These are phyloP conservation scores for Cepphus grylle DNA, from an alignment of 2,113 vertebrate genomes.

Conservation along the genomic window DNA sequence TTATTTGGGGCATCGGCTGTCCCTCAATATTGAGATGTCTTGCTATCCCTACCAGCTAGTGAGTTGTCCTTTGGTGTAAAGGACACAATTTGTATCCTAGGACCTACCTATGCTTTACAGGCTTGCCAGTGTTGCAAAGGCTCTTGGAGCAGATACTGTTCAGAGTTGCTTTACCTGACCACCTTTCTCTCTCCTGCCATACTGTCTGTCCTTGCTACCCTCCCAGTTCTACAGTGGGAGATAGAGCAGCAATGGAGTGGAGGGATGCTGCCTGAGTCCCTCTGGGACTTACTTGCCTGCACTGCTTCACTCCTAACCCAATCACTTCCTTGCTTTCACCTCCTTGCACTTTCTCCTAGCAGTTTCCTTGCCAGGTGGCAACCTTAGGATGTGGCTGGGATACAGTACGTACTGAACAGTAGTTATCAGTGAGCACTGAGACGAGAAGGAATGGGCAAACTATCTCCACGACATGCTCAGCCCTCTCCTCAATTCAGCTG, in stretches of 20 bases:
- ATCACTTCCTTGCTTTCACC: background rate
- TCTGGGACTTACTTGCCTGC: background rate
- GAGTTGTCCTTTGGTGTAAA: background rate
- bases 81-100: background rate
- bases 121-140: background rate
- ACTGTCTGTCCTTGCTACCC: background rate
- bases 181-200: background rate
- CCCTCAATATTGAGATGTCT: background rate
- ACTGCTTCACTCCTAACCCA: background rate
- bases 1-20: background rate
- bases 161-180: background rate
- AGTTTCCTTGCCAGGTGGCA: background rate
- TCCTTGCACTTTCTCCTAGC: background rate
- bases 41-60: background rate
- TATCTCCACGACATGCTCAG: fast-evolving
- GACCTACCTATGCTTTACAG: background rate
- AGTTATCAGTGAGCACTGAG: background rate
- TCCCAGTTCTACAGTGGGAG: background rate
- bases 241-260: background rate
- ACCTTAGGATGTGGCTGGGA: background rate
- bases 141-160: background rate
- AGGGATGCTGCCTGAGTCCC: background rate
- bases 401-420: background rate
- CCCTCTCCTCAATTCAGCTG: background rate
- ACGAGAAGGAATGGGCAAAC: background rate